phyloP scores from a whole-genome alignment of 2,797 vertebrate species.

The Lacerta agilis region DNA sequence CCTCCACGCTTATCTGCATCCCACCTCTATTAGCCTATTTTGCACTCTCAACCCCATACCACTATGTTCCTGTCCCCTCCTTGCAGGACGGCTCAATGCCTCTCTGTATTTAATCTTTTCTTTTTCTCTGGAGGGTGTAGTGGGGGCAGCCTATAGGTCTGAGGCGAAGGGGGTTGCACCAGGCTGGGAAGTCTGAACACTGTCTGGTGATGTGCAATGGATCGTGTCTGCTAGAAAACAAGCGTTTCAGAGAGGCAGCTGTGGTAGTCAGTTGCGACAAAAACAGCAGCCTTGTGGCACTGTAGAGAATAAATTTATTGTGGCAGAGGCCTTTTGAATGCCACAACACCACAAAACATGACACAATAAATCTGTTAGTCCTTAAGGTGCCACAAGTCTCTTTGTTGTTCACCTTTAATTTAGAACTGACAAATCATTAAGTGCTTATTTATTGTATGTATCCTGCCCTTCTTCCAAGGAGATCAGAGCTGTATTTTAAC shows the following conservation, averaged over 20 bases:
- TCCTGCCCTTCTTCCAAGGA: background rate
- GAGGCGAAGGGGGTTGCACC: too few relatives aligned
- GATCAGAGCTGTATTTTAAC: background rate
- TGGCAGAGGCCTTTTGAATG: background rate
- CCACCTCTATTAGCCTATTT: background rate
- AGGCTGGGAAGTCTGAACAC: too few relatives aligned
- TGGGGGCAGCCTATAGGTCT: too few relatives aligned
- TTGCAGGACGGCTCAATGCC: background rate
- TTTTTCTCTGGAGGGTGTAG: background rate
- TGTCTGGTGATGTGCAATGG: too few relatives aligned
- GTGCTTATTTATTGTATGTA: background rate
- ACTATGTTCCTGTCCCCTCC: background rate
- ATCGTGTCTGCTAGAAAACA: too few relatives aligned
- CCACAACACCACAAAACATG: background rate
- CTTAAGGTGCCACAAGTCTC: background rate
- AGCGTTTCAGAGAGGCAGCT: too few relatives aligned
- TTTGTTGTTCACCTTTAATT: slow-evolving; percentile 8
- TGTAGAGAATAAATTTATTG: background rate
- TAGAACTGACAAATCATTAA: slow-evolving; percentile 4
- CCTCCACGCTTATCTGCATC: background rate
- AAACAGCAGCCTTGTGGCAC: background rate
- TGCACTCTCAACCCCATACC: background rate
- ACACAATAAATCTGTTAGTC: background rate
- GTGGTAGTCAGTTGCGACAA: background rate
- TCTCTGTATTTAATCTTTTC: background rate